Base-by-base conservation (phyloP, 1,140 invertebrate genomes). In the Meteorus sp. region DNA sequence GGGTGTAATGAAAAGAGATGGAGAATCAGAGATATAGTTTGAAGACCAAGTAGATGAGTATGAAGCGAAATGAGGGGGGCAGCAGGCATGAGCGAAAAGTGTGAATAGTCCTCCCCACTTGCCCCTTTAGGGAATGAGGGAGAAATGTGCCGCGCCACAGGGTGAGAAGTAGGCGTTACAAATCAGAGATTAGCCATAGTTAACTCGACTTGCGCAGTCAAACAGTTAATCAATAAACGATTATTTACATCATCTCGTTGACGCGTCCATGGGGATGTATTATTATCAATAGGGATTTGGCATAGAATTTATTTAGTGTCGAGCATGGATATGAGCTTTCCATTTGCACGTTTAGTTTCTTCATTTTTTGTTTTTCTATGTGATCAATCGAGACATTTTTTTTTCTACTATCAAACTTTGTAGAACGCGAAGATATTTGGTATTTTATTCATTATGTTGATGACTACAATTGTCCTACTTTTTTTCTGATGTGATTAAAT, bases 191-290 rank as follows among this genome's bases (percentile, higher is more conserved):
- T 80, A 80, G 76, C 77, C 75, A 70, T 76, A 78, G 75, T 79
- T 79, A 79, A 79, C 76, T 78, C 76, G 74, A 77, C 75, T 77
- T 78, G 75, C 75, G 74, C 75, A 77, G 73, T 77, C 76, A 78
- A 77, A 77, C 76, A 77, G 76, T 79, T 78, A 78, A 79, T 79
- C 76, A 78, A 79, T 79, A 78, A 79, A 70, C 69, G 75, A 78
- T 79, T 78, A 79, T 78, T 77, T 77, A 75, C 70, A 72, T 74
- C 72, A 61, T 64, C 60, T 61, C 54, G 60, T 19, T 7, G 19
- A 41, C 35, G 33, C 19, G 6, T 37, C 29, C 50, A 22, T 20
- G 8, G 35, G 23, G n/a, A n/a, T n/a, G n/a, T n/a, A n/a, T n/a
- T n/a, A n/a, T n/a, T n/a, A n/a, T n/a, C n/a, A n/a, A n/a, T n/a